Evolutionary conservation across 2,113 vertebrate genomes (phyloP).

Genomic region (Dromaius novaehollandiae): DNA sequence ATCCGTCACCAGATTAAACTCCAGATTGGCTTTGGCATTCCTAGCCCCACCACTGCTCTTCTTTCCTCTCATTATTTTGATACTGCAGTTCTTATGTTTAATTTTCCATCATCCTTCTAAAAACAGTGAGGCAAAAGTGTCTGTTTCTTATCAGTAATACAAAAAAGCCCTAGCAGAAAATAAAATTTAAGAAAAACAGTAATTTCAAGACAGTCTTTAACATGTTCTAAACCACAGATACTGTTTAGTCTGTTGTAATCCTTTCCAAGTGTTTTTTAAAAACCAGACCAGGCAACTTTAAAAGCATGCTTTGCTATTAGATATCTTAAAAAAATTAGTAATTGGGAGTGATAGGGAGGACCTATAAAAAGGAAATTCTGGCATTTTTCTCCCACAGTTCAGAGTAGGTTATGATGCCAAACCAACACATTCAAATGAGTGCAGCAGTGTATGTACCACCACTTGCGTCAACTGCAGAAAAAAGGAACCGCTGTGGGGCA

Average conservation of each 20-base stretch:
- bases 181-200: not conserved
- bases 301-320: not conserved
- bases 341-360: not conserved
- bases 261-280: not conserved
- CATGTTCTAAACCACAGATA: not conserved
- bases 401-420: not conserved
- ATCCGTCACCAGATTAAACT: too few relatives aligned
- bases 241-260: not conserved
- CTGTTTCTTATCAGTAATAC: not conserved
- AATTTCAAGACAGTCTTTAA: not conserved
- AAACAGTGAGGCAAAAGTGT: not conserved
- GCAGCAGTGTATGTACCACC: not conserved
- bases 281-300: not conserved
- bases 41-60: not conserved
- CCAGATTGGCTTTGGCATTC: too few relatives aligned
- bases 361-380: not conserved
- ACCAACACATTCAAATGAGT: not conserved
- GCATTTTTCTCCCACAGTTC: not conserved
- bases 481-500: fast-evolving
- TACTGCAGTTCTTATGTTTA: not conserved
- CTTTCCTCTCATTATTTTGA: not conserved
- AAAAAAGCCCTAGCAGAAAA: not conserved
- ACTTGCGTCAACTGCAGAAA: not conserved
- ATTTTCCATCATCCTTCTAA: too few relatives aligned
- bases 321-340: not conserved